Evolutionary conservation across 2,797 vertebrate genomes (phyloP).

Genomic region (Geotrypetes seraphini): DNA sequence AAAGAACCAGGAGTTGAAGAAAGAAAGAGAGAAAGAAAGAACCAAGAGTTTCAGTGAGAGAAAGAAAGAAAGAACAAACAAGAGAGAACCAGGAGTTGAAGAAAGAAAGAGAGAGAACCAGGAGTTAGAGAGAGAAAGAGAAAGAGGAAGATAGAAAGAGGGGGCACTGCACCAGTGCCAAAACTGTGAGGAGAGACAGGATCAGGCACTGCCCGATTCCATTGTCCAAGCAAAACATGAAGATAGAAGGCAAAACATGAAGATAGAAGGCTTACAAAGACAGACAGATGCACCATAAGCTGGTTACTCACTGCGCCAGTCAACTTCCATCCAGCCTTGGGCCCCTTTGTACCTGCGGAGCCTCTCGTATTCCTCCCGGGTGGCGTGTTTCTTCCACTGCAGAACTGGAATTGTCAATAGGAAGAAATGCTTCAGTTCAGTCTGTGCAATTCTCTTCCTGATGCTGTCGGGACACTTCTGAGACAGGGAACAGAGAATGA

Average conservation of each 20-base stretch:
- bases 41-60: no score
- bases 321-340: constrained; percentile 52
- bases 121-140: no score
- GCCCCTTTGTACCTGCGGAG: constrained; percentile 43
- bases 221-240: not conserved
- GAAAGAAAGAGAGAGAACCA: not conserved
- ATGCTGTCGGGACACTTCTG: constrained; percentile 46
- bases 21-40: no score
- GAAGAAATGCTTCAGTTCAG: constrained; percentile 18
- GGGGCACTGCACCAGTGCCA: no score
- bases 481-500: not conserved
- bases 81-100: no score
- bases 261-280: not conserved
- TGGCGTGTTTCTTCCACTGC: constrained; percentile 52
- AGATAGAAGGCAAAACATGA: not conserved
- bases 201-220: no score
- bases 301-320: constrained; percentile 29
- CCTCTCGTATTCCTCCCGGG: constrained; percentile 32
- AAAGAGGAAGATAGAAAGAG: no score
- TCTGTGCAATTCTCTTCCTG: constrained; percentile 16
- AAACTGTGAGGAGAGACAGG: not conserved
- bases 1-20: no score
- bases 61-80: no score
- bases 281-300: no score
- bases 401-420: constrained; percentile 49